phyloP scores from a whole-genome alignment of 2,113 vertebrate genomes.

The Amazona vittata region DNA sequence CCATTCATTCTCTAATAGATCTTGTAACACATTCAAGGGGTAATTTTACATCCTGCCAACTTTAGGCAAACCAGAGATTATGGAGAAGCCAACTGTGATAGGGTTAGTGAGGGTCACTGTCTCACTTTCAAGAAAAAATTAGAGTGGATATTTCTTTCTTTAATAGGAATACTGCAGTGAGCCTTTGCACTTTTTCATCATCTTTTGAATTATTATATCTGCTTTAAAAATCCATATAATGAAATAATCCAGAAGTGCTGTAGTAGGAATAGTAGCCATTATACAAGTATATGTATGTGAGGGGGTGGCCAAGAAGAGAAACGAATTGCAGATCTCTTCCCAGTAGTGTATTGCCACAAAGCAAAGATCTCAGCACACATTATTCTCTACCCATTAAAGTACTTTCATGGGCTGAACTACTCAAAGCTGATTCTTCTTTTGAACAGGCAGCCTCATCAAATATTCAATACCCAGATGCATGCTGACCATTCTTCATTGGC shows the following conservation, averaged over 20 bases:
- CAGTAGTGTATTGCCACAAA: neutral
- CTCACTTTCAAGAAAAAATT: neutral
- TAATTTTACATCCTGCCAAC: neutral
- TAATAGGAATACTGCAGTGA: neutral
- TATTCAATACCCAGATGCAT: neutral
- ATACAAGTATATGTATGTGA: neutral
- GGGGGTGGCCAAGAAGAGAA: neutral
- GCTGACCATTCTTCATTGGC: neutral
- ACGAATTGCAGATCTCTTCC: neutral
- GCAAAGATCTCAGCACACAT: neutral
- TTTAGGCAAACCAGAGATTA: neutral
- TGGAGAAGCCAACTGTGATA: neutral
- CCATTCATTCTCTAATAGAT: neutral
- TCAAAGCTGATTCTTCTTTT: slow-evolving; percentile 44
- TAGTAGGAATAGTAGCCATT: neutral
- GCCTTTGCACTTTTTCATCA: neutral
- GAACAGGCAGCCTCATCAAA: slow-evolving; percentile 2
- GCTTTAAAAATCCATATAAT: neutral
- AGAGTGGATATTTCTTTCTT: neutral
- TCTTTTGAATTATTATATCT: neutral
- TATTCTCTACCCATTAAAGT: slow-evolving; percentile 13
- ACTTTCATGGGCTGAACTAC: slow-evolving; percentile 24
- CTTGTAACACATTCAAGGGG: neutral
- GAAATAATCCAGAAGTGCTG: neutral
- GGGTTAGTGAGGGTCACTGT: neutral